Base-by-base conservation (phyloP, 2,888 invertebrate genomes). In the Gymnocheta viridis region DNA sequence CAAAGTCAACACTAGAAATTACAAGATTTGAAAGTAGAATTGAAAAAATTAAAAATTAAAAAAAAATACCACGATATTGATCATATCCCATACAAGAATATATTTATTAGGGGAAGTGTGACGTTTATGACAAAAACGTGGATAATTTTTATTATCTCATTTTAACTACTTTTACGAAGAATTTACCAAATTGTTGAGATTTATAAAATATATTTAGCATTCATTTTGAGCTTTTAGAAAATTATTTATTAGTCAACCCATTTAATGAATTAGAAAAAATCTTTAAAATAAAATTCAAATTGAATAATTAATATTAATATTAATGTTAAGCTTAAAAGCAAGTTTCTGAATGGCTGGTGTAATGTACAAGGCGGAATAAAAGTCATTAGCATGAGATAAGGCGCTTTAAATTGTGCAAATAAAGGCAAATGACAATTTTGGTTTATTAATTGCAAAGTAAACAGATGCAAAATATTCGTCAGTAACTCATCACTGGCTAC, bases 101-200 rank as follows among this genome's bases (percentile, higher is more conserved):
- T 41, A 73, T 84, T 84, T 78, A 54, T 73, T 70, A 70, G 64
- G 82, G 85, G 82, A 85, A 82, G 80, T 85, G 82, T 82, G 38
- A 82, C 80, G 62, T 85, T 82, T 85, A 85, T 58, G 62, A 49
- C 41, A 9, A 56, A 81, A 54, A 80, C 85, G 85, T 85, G 85
- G 3, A 22, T 56, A 58, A 62, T 78, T 74, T 81, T 67, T 41
- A 62, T 60, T 73, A 49, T 38, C 22, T 62, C 4, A 19, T 24
- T 35, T 17, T 17, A 17, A 56, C 1, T 44, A 1, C 7, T 27
- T 19, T 51, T 69, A 14, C 32, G 19, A 2, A 51, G 19, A 54
- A 24, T n/a, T 41, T 6, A 41, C 3, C 9, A 19, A 27, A 22
- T 35, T 32, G 29, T 51, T 19, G n/a, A 58, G 9, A 38, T 41